Conservation (phyloP, 30 jellyfish, hydroid and myxozoan genomes). For the Cassiopea xamachana region DNA sequence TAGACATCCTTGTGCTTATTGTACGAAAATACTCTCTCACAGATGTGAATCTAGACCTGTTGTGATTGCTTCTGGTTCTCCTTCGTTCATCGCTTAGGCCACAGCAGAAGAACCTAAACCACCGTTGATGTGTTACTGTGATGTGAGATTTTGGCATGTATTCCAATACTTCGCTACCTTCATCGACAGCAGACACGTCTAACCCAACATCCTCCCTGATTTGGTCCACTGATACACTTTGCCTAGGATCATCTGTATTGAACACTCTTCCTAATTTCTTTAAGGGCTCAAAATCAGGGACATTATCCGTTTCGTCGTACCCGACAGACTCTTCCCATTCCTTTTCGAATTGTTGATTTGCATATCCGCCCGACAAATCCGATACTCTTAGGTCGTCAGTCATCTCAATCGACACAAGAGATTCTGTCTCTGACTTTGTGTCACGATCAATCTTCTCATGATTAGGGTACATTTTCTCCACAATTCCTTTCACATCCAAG, state of each 20-base stretch:
- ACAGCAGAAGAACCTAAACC: slow-evolving; percentile 25
- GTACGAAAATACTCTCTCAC: neutral
- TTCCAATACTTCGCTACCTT: neutral
- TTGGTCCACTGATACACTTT: neutral
- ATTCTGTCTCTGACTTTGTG: neutral
- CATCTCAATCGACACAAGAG: slow-evolving; percentile 4
- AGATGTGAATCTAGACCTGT: neutral
- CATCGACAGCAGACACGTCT: slow-evolving; percentile 12
- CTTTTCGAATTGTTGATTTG: neutral
- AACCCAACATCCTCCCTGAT: neutral
- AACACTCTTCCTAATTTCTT: neutral
- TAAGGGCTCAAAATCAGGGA: neutral
- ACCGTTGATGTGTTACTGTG: neutral
- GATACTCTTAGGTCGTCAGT: slow-evolving; percentile 33
- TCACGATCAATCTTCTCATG: neutral
- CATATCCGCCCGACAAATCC: slow-evolving; percentile 10
- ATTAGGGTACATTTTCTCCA: slow-evolving; percentile 24
- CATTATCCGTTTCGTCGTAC: slow-evolving; percentile 21
- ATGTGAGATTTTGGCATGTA: slow-evolving; percentile 35
- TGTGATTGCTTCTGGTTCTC: neutral
- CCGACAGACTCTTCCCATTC: neutral
- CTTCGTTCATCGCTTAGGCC: neutral
- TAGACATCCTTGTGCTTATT: neutral
- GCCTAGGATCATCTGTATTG: neutral
- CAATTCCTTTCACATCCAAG: slow-evolving; percentile 10